These are phyloP conservation scores for Apistogramma diplotaenia DNA, from an alignment of 2,113 vertebrate species.

Conservation along the genomic window DNA sequence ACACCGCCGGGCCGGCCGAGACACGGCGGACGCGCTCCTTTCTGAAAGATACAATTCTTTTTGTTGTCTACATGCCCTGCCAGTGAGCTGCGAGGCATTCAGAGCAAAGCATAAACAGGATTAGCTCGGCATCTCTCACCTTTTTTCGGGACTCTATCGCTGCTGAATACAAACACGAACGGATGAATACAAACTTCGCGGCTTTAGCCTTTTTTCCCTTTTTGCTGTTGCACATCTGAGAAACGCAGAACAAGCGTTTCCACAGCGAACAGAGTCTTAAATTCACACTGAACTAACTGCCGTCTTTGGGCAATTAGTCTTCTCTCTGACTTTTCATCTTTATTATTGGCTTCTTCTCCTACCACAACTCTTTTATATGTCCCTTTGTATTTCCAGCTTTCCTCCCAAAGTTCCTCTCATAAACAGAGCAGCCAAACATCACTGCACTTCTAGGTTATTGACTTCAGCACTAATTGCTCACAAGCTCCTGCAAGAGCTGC, in stretches of 20 bases:
- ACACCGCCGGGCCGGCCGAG: not conserved
- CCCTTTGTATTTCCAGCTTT: slow-evolving; percentile 15
- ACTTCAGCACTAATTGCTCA: slow-evolving; percentile 70
- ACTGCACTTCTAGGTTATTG: slow-evolving; percentile 43
- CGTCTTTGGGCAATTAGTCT: slow-evolving; percentile 8
- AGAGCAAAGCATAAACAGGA: slow-evolving; percentile 54
- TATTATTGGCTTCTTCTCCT: slow-evolving; percentile 17
- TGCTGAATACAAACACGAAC: slow-evolving; percentile 47
- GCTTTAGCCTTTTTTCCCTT: slow-evolving; percentile 1
- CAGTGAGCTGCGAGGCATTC: slow-evolving; percentile 35
- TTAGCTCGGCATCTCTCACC: slow-evolving; percentile 53
- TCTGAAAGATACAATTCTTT: slow-evolving; percentile 44
- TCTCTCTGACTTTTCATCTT: slow-evolving; percentile 15
- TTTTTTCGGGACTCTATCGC: slow-evolving; percentile 9
- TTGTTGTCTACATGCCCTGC: slow-evolving; percentile 38
- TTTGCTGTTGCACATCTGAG: slow-evolving; percentile 27
- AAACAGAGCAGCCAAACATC: slow-evolving; percentile 48
- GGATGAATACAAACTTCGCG: slow-evolving; percentile 47
- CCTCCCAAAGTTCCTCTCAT: not conserved
- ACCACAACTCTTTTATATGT: not conserved
- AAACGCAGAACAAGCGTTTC: not conserved
- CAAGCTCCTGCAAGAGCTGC: slow-evolving; percentile 31
- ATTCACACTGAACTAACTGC: not conserved
- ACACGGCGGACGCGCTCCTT: not conserved
- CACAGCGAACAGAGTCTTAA: slow-evolving; percentile 3